Evolutionary conservation across 2,888 invertebrate species (phyloP), one percentile per base, ranked within the genome.

Genomic region (Himalopsyche tibetana): DNA sequence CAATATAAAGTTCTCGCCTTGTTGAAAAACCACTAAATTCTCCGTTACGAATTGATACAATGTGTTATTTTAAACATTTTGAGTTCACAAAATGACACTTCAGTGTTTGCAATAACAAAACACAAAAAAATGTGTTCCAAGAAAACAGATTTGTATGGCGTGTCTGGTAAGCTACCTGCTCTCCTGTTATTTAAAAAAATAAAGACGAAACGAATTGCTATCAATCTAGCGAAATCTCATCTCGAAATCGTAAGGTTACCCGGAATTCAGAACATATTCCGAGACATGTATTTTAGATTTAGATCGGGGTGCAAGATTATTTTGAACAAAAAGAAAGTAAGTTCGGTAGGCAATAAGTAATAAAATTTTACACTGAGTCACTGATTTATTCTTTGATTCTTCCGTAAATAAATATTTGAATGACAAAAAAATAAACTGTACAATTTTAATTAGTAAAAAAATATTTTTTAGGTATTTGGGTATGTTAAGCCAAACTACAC

Each of bases 91-190:
- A 28, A 63, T 86, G 86, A 86, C 86, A 86, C 84, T 84, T 86
- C 45, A 19, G 74, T 36, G 69, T 63, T 63, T 63, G 63, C 63
- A 63, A 63, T 63, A 63, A 63, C 63, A 63, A 63, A 51, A 9
- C 79, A 15, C 80, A 85, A 87, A 87, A 87, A 85, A 85, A 80
- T 85, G 87, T 84, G 84, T 85, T 84, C 85, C 82, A 85, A 85
- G 87, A 84, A 63, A 28, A 63, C 63, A 19, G 15, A 63, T 63
- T 19, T 63, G 56, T 56, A 19, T 85, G 84, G 69, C 83, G 63
- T 80, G 79, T 74, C 55, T 81, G 84, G 86, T 85, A 74, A 55
- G 69, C 87, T 87, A 87, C 87, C 87, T 87, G 87, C 81, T 79
- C 74, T 55, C 83, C 28, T 63, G 85, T 45, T 80, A 82, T 82